These are phyloP conservation scores for Aphelinus atriplicis DNA, from an alignment of 1,140 invertebrate species.

Conservation along the genomic window DNA sequence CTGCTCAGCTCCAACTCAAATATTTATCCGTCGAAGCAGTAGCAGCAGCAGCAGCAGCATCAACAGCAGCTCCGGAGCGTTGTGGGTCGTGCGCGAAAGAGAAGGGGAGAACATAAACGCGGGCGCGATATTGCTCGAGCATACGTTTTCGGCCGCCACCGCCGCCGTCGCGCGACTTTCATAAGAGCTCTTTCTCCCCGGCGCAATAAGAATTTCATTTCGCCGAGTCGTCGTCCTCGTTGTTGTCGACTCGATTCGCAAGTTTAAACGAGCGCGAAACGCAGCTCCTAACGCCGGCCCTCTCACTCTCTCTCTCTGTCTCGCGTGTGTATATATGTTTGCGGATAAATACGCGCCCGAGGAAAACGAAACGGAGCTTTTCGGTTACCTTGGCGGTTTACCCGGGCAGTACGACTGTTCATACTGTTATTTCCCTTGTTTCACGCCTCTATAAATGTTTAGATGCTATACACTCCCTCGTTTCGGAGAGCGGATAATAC, in stretches of 20 bases:
- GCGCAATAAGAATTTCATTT: conserved; percentile 39
- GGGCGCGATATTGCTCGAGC: conserved; percentile 13
- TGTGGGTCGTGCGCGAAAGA: too few species aligned
- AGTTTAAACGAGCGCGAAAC: too few species aligned
- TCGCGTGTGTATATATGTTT: background rate
- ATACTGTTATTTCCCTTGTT: too few species aligned
- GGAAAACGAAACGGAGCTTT: too few species aligned
- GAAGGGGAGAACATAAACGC: background rate
- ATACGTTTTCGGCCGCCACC: conserved; percentile 1
- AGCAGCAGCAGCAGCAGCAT: background rate
- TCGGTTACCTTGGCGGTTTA: too few species aligned
- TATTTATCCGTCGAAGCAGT: conserved; percentile 21
- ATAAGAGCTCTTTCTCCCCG: background rate
- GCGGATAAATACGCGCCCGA: background rate
- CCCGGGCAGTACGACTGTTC: too few species aligned
- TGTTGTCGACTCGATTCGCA: too few species aligned
- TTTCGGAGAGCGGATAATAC: too few species aligned
- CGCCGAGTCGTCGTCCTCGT: background rate
- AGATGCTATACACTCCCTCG: too few species aligned
- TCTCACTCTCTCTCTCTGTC: too few species aligned
- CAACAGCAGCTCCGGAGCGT: too few species aligned
- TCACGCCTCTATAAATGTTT: too few species aligned
- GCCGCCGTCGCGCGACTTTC: background rate
- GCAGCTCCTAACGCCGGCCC: background rate
- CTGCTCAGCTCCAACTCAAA: conserved; percentile 4